Evolutionary conservation across 2,797 vertebrate species (phyloP), one percentile per base, ranked within the genome.

Genomic region (Peromyscus melanophrys): DNA sequence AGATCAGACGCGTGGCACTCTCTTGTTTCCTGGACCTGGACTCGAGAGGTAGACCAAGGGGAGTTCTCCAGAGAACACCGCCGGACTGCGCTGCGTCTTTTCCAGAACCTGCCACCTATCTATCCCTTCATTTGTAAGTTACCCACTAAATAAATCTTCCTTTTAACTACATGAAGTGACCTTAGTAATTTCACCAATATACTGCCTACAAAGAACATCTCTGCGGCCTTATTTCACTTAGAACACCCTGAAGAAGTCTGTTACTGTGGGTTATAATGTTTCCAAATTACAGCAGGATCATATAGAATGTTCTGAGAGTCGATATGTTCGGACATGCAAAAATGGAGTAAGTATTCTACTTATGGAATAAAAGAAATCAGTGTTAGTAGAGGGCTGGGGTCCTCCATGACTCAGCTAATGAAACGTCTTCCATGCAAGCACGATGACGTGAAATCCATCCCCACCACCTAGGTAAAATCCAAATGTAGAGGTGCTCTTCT

Each of bases 181-280:
- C n/a, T n/a, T n/a, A n/a, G n/a, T n/a, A n/a, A n/a, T n/a, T n/a
- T n/a, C n/a, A n/a, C n/a, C n/a, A n/a, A n/a, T n/a, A n/a, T n/a
- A n/a, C n/a, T n/a, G n/a, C n/a, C 89, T 55, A 78, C 65, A 71
- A 78, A 92, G 71, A 57, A n/a, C 55, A 55, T 89, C 55, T 90
- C 81, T 83, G 40, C 23, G 76, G 71, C 76, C 82, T 73, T 40
- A 65, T 49, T 88, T 86, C 59, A 93, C 73, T 88, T 65, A 90
- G 92, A 96, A 91, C n/a, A 40, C 63, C 88, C 69, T 88, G 31
- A 93, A 87, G 65, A 96, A 65, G 46, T 82, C 91, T 84, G 17
- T 65, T 88, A 14, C 21, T 37, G 12, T 71, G 25, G 16, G 37
- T 85, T 89, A 29, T 40, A 92, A 87, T 55, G 29, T 85, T 89